These are phyloP conservation scores for Halyomorpha halys DNA, from an alignment of 1,140 invertebrate species.

Conservation along the genomic window DNA sequence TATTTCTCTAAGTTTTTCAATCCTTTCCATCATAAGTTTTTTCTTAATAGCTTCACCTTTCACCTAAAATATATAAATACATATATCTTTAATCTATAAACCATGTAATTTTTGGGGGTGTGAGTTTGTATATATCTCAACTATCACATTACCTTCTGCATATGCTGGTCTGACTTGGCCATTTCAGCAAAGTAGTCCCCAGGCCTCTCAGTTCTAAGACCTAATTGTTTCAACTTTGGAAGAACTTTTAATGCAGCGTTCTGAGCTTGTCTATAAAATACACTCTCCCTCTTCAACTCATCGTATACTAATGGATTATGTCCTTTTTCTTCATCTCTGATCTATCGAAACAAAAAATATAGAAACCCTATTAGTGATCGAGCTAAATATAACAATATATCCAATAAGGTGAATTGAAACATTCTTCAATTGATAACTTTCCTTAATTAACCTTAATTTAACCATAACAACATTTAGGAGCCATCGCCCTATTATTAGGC, in stretches of 20 bases:
- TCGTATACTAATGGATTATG: conserved; percentile 53
- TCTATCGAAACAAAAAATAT: conserved; percentile 39
- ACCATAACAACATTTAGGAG: no score
- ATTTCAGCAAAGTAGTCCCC: conserved; percentile 98
- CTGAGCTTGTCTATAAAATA: conserved; percentile 88
- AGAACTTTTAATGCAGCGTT: conserved; percentile 70
- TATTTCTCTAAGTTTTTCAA: conserved; percentile 80
- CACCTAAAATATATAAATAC: conserved; percentile 41
- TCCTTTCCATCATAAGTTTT: conserved; percentile 68
- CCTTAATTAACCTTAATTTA: no score
- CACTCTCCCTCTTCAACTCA: conserved; percentile 85
- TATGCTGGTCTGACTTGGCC: conserved; percentile 94
- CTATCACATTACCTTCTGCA: conserved; percentile 66
- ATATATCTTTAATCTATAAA: no score
- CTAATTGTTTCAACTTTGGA: conserved; percentile 57
- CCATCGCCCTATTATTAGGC: no score
- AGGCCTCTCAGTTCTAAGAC: conserved; percentile 69
- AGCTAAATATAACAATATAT: no score
- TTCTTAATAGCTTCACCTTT: conserved; percentile 73
- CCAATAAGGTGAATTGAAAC: no score
- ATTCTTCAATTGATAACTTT: no score
- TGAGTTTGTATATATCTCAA: no score
- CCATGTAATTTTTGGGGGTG: no score
- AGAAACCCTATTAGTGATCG: no score
- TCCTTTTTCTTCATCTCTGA: conserved; percentile 54